Conservation (phyloP, 2,888 invertebrate genomes). For the Romanomermis culicivorax region DNA sequence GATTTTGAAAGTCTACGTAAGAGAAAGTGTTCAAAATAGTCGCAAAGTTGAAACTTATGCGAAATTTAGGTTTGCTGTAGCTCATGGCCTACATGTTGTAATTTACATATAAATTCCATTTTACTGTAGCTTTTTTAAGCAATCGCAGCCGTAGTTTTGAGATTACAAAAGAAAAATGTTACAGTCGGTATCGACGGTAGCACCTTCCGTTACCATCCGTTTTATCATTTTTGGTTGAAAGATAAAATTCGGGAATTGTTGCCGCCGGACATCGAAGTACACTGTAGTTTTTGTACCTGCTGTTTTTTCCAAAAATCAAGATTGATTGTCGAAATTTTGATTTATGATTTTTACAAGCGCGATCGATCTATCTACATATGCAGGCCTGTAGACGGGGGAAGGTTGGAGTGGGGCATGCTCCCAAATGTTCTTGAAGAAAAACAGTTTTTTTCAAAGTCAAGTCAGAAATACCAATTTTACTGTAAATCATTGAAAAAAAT, state of each 20-base stretch:
- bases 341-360: too few relatives aligned
- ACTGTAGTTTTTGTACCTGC: constrained; percentile 8
- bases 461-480: too few relatives aligned
- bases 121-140: constrained; percentile 27
- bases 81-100: neutral
- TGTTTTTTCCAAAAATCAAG: neutral
- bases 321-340: neutral
- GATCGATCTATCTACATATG: too few relatives aligned
- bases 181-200: constrained; percentile 87
- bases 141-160: constrained; percentile 58
- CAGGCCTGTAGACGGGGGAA: too few relatives aligned
- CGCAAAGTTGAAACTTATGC: too few relatives aligned
- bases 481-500: too few relatives aligned
- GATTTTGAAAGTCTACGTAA: too few relatives aligned
- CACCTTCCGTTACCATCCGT: constrained; percentile 87
- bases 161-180: constrained; percentile 61
- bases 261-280: constrained; percentile 34
- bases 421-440: too few relatives aligned
- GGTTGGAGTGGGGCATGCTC: too few relatives aligned
- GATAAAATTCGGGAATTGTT: constrained; percentile 45
- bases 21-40: too few relatives aligned
- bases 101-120: neutral
- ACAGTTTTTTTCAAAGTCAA: too few relatives aligned
- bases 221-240: constrained; percentile 79
- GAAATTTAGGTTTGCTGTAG: too few relatives aligned